phyloP scores from a whole-genome alignment of 2,113 vertebrate species.

The Bufo gargarizans region DNA sequence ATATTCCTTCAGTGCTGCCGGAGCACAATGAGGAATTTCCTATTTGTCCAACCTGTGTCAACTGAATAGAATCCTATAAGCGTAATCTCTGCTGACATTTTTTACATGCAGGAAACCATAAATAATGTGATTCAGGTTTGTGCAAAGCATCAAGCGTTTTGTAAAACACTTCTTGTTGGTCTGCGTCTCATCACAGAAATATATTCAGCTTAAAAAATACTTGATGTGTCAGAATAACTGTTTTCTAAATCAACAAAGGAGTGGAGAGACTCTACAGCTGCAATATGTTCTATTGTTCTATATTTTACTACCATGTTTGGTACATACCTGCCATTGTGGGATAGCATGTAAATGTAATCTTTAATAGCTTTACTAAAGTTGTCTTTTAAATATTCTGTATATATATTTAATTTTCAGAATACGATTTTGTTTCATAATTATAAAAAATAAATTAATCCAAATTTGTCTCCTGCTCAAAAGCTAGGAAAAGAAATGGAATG shows the following conservation, averaged over 20 bases:
- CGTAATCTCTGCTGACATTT: background rate
- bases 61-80: background rate
- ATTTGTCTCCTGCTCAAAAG: too few relatives aligned
- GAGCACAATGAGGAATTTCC: too few relatives aligned
- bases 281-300: background rate
- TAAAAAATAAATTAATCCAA: too few relatives aligned
- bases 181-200: slow-evolving; percentile 28
- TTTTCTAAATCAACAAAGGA: slow-evolving; percentile 50
- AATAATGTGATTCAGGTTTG: slow-evolving; percentile 34
- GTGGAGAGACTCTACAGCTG: slow-evolving; percentile 9
- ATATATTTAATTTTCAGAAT: too few relatives aligned
- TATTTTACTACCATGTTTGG: too few relatives aligned
- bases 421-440: too few relatives aligned
- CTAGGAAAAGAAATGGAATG: too few relatives aligned
- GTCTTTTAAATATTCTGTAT: too few relatives aligned
- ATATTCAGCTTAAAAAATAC: slow-evolving; percentile 16
- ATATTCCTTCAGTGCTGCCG: too few relatives aligned
- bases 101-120: slow-evolving; percentile 22
- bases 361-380: too few relatives aligned
- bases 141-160: slow-evolving; percentile 33
- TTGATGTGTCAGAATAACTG: slow-evolving; percentile 46
- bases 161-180: slow-evolving; percentile 32
- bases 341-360: too few relatives aligned
- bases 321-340: too few relatives aligned
- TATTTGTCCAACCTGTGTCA: background rate